A percentile compares a stretch with the other conserved stretches of the same genome.
Evolutionary conservation across 30 jellyfish, hydroid and myxozoan genomes (phyloP).

Genomic region (Hydractinia echinata): DNA sequence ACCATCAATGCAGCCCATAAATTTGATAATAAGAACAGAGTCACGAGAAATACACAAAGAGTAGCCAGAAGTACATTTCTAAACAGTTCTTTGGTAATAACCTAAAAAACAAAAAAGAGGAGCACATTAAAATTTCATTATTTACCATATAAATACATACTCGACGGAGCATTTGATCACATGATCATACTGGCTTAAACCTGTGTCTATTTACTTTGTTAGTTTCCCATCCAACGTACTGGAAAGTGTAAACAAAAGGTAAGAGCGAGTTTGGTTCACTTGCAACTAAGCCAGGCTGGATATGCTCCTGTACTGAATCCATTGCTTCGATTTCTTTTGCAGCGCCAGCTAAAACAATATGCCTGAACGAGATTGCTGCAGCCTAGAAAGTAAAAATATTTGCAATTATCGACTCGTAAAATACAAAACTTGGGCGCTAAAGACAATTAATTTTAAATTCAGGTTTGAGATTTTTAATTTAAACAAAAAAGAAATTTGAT

Average conservation of each 20-base stretch:
- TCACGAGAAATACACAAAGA: conserved; percentile 27
- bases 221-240: conserved; percentile 15
- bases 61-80: conserved; percentile 31
- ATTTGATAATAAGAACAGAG: conserved; percentile 24
- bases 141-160: no score
- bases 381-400: conserved; percentile 12
- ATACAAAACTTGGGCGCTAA: background rate
- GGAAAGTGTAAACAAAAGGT: conserved; percentile 11
- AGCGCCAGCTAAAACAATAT: background rate
- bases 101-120: background rate
- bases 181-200: no score
- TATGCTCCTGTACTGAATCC: conserved; percentile 16
- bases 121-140: no score
- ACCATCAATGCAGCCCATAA: conserved; percentile 24
- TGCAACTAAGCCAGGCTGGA: conserved; percentile 4
- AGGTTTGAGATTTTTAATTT: background rate
- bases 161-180: no score
- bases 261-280: background rate
- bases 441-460: background rate
- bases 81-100: conserved; percentile 21
- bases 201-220: conserved; percentile 8
- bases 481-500: no score
- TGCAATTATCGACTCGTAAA: background rate
- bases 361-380: background rate
- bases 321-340: conserved; percentile 26